phyloP scores from a whole-genome alignment of 2,888 invertebrate genomes.

The Invenusta paracnida region DNA sequence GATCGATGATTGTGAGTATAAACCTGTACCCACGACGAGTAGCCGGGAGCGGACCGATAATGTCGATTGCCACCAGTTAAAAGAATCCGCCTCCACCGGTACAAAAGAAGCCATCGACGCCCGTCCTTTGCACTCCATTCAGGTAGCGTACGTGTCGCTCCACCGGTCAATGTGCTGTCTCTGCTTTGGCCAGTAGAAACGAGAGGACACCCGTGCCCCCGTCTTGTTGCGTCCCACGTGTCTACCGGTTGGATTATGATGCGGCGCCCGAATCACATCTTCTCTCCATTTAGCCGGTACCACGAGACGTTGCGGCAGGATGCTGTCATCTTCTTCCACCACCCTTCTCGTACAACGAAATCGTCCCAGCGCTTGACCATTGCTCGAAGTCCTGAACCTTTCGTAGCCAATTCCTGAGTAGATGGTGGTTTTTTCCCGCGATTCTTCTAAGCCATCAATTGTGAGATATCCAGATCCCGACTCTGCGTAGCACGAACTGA shows the following conservation, averaged over 20 bases:
- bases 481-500: neutral
- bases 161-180: neutral
- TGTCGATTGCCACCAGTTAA: neutral
- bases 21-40: neutral
- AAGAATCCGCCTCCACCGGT: neutral
- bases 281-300: neutral
- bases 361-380: neutral
- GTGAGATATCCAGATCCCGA: neutral
- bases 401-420: neutral
- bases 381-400: neutral
- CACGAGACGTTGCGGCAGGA: neutral
- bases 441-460: neutral
- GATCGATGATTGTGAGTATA: neutral
- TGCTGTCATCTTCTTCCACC: neutral
- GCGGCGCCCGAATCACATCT: neutral
- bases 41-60: neutral
- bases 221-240: neutral
- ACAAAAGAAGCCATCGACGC: neutral
- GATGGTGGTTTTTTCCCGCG: neutral
- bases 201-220: neutral
- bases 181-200: neutral
- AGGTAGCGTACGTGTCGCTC: neutral
- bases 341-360: neutral
- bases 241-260: neutral
- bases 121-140: neutral